A percentile compares a stretch with the other conserved stretches of the same genome.
Evolutionary conservation across 1,140 invertebrate species (phyloP).

Genomic region (Drosophila azteca): DNA sequence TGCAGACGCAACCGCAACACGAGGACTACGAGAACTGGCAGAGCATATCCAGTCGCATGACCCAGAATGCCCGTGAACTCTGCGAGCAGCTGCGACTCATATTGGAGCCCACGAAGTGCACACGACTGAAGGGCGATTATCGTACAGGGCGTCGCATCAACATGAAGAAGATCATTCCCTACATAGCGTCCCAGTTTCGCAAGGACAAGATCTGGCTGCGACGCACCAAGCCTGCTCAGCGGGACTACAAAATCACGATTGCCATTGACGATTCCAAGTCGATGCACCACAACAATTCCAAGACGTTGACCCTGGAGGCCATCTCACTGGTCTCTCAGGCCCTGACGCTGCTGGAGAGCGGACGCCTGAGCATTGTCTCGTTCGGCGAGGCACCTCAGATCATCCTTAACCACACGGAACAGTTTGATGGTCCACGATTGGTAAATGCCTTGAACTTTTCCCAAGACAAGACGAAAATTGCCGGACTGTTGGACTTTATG

Average conservation of each 20-base stretch:
- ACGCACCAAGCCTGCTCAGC: conserved; percentile 96
- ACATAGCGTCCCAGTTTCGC: conserved; percentile 99
- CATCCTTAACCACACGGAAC: conserved; percentile 93
- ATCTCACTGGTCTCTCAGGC: conserved; percentile 95
- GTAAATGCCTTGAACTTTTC: conserved; percentile 91
- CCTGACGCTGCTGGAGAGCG: conserved; percentile 95
- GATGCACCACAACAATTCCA: conserved; percentile 95
- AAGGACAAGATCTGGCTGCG: conserved; percentile 99
- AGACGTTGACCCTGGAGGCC: conserved; percentile 96
- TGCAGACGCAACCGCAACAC: conserved; percentile 58
- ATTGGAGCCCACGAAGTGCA: conserved; percentile 96
- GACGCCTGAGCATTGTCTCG: conserved; percentile 94
- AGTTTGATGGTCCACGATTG: conserved; percentile 92
- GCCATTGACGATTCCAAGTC: conserved; percentile 99
- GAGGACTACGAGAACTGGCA: conserved; percentile 82
- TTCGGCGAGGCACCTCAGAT: conserved; percentile 95
- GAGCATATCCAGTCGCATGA: conserved; percentile 77
- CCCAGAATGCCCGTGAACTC: conserved; percentile 90
- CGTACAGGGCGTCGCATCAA: conserved; percentile 98
- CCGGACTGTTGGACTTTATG: conserved; percentile 91
- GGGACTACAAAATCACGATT: conserved; percentile 98
- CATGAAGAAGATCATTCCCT: conserved; percentile 99
- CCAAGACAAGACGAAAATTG: conserved; percentile 92
- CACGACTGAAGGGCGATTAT: conserved; percentile 95
- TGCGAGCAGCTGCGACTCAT: conserved; percentile 97